Evolutionary conservation across 2,888 invertebrate genomes (phyloP), one percentile per base, ranked within the genome.

Genomic region (Lochmaea capreae): DNA sequence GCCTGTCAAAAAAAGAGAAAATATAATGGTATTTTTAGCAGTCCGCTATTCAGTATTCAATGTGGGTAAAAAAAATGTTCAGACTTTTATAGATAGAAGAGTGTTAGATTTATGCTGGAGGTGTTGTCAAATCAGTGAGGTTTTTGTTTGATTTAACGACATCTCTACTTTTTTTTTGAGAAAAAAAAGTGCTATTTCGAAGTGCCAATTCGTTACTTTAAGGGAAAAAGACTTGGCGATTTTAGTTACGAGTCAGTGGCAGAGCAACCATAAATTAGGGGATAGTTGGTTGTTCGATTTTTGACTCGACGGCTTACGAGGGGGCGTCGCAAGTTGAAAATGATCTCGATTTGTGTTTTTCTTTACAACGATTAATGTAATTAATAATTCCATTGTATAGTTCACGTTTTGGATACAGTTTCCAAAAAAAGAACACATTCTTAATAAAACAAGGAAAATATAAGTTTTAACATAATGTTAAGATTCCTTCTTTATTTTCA

Each of bases 201-300:
- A 87, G 87, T 87, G 87, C 87, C 87, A 87, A 87, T 87, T 85
- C 83, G 85, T 84, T 85, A 83, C 82, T 84, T 83, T 83, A 83
- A 54, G 69, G 68, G 59, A 66, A 57, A 46, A 65, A 42, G 62
- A 65, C 71, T 43, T 72, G 61, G 69, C 57, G 54, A 49, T 66
- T 33, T 8, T 68, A 71, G 26, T 59, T n/a, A 18, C 52, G 58
- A 68, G 59, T 69, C 62, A 54, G 49, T 49, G 43, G 49, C 33
- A 18, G 11, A 26, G 49, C 71, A 49, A 61, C 46, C 58, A 49
- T 39, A 22, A 67, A 46, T 46, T 67, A 39, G 33, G 68, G 52
- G 61, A 52, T 46, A 68, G 18, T 14, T 46, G 33, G 61, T 68
- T 42, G 67, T 67, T 43, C 5, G 11, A 46, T 46, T 52, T 54